phyloP scores from a whole-genome alignment of 2,888 invertebrate species.

The Phengaris arion region DNA sequence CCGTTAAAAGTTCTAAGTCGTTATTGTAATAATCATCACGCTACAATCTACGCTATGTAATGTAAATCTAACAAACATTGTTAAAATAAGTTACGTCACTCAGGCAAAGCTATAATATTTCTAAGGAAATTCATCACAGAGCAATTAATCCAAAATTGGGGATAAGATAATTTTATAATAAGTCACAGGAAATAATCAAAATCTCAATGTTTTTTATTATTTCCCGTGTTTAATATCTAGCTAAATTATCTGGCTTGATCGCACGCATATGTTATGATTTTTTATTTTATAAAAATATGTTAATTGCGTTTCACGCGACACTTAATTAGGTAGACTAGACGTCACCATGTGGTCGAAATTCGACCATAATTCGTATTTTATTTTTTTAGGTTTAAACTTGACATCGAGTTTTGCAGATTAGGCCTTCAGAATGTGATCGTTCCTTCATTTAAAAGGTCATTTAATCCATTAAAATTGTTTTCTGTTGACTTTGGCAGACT shows the following conservation, averaged over 20 bases:
- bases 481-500: not conserved
- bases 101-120: not conserved
- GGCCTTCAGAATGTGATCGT: not conserved
- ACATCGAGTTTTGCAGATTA: not conserved
- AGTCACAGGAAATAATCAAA: not conserved
- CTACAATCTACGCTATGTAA: no score
- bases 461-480: not conserved
- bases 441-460: not conserved
- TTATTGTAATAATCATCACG: no score
- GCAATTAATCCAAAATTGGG: conserved; percentile 19
- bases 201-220: not conserved
- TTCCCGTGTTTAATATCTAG: conserved; percentile 12
- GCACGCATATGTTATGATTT: not conserved
- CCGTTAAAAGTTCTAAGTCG: no score
- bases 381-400: no score
- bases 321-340: not conserved
- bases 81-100: not conserved
- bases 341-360: no score
- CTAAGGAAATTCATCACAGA: not conserved
- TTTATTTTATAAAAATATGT: no score
- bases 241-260: not conserved
- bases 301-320: not conserved
- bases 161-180: conserved; percentile 6
- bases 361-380: no score
- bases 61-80: no score